Conservation (phyloP, 2,888 invertebrate genomes). For the Polia nebulosa region DNA sequence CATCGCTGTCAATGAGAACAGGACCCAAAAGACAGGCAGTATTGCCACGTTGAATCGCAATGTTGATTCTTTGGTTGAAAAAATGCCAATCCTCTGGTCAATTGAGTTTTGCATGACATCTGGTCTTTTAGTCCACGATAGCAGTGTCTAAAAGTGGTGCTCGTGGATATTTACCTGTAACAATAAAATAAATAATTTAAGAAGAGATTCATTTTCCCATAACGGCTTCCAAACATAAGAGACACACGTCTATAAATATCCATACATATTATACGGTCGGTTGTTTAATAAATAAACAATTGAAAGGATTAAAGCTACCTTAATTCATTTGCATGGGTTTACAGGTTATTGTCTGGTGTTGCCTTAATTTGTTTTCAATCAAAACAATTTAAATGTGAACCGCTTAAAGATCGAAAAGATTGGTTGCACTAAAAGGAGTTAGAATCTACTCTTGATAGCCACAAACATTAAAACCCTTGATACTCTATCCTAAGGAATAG, state of each 20-base stretch:
- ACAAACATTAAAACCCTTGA: no score
- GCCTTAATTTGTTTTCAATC: slow-evolving; percentile 30
- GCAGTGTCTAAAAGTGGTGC: background rate
- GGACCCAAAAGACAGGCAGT: background rate
- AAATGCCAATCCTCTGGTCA: no score
- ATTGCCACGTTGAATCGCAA: background rate
- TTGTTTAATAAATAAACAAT: slow-evolving; percentile 53
- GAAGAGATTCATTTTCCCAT: background rate
- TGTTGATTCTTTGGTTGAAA: background rate
- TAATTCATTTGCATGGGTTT: slow-evolving; percentile 15
- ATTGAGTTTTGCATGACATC: background rate
- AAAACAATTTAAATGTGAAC: slow-evolving; percentile 12
- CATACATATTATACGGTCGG: background rate
- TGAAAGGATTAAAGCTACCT: slow-evolving; percentile 28
- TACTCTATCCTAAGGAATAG: no score
- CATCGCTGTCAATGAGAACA: background rate
- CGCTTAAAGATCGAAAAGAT: background rate
- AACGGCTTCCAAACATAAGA: background rate
- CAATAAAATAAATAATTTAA: background rate
- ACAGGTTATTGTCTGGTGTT: slow-evolving; percentile 12
- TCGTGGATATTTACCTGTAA: slow-evolving; percentile 10
- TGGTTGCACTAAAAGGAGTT: background rate
- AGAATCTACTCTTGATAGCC: background rate
- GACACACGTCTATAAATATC: background rate
- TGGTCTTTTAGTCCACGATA: background rate